Percentiles rank a stretch among this genome's conserved stretches.
Conservation (phyloP, 2,113 vertebrate genomes). For the Tetrax tetrax region DNA sequence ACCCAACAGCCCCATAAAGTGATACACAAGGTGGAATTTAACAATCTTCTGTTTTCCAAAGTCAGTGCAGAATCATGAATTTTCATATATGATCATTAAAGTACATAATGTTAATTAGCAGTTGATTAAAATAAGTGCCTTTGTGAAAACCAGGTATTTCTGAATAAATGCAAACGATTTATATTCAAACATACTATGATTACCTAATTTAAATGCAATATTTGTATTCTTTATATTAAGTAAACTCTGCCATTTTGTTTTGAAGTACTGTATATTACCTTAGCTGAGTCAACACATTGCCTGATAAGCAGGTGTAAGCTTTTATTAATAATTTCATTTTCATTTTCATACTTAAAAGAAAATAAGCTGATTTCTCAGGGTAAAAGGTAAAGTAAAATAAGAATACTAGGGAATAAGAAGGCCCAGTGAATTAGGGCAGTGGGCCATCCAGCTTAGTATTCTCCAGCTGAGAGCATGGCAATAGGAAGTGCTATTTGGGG, state of each 20-base stretch:
- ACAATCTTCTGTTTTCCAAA: neutral
- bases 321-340: neutral
- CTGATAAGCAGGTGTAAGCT: neutral
- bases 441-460: neutral
- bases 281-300: neutral
- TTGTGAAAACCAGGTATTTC: neutral
- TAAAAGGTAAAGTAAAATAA: neutral
- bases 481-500: neutral
- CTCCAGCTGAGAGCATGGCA: neutral
- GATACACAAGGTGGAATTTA: neutral
- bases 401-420: neutral
- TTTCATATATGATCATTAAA: neutral
- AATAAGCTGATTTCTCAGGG: neutral
- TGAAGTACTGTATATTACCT: neutral
- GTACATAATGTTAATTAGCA: neutral
- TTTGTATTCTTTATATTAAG: neutral
- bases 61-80: neutral
- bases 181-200: neutral
- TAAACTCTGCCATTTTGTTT: neutral
- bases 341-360: neutral
- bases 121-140: neutral
- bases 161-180: neutral
- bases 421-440: neutral
- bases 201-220: neutral
- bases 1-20: neutral